Percentiles rank a stretch among this genome's conserved stretches.
Evolutionary conservation across 2,113 vertebrate genomes (phyloP).

Genomic region (Mobula hypostoma): DNA sequence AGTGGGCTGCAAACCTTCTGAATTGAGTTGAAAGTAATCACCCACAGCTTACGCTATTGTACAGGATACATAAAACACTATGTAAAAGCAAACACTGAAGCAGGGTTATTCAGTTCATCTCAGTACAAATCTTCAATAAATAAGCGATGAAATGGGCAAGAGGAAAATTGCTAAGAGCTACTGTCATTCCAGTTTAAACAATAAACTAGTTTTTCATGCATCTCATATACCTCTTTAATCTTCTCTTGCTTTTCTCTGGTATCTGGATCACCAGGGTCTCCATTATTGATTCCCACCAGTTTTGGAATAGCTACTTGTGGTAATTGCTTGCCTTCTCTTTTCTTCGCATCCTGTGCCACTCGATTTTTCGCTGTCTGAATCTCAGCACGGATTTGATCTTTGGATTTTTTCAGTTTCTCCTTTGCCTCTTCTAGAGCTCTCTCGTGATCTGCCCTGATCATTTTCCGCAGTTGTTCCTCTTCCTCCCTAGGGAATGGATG

Average conservation of each 20-base stretch:
- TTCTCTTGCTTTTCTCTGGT: conserved; percentile 86
- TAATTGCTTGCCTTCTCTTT: conserved; percentile 69
- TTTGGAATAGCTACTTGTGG: conserved; percentile 86
- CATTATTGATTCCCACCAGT: conserved; percentile 76
- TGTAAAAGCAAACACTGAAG: not conserved
- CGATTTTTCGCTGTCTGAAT: conserved; percentile 95
- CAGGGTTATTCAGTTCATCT: not conserved
- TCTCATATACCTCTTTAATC: conserved; percentile 80
- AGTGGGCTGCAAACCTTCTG: not conserved
- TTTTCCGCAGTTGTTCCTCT: conserved; percentile 89
- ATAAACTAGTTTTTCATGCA: not conserved
- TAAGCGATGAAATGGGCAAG: not conserved
- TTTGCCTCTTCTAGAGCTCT: conserved; percentile 94
- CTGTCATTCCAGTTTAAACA: not conserved
- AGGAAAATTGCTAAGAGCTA: conserved; percentile 14
- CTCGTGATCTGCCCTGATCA: conserved; percentile 95
- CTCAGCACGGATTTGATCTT: conserved; percentile 83
- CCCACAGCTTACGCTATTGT: not conserved
- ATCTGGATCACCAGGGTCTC: conserved; percentile 76
- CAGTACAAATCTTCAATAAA: not conserved
- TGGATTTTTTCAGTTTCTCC: conserved; percentile 90
- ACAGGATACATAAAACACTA: not conserved
- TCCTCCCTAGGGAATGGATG: conserved; percentile 70
- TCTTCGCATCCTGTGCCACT: conserved; percentile 79
- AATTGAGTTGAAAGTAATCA: not conserved